A percentile compares a stretch with the other conserved stretches of the same genome.
These are phyloP conservation scores for Muschampia plurimacula DNA, from an alignment of 2,888 invertebrate genomes.

Conservation along the genomic window DNA sequence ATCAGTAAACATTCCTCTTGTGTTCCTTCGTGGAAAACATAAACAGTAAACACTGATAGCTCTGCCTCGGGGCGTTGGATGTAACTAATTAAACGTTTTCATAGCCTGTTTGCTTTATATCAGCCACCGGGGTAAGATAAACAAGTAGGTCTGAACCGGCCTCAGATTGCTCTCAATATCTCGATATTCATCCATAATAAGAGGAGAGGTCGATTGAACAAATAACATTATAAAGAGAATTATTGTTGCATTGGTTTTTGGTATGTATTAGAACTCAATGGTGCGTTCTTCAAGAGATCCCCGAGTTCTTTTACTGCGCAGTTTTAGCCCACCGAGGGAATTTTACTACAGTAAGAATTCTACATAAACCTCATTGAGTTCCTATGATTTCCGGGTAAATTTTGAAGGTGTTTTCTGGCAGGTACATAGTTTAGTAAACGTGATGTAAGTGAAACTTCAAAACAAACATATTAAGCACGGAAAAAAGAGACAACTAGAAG, in stretches of 20 bases:
- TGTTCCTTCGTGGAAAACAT: slow-evolving; percentile 7
- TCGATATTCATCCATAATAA: neutral
- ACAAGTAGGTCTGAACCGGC: slow-evolving; percentile 4
- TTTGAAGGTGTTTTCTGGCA: too few relatives aligned
- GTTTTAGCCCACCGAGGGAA: too few relatives aligned
- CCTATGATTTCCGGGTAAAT: too few relatives aligned
- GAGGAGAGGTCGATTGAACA: neutral
- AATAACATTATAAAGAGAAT: neutral
- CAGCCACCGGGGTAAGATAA: slow-evolving; percentile 4
- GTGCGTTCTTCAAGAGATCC: too few relatives aligned
- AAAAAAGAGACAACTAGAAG: too few relatives aligned
- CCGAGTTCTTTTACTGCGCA: too few relatives aligned
- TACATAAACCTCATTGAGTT: too few relatives aligned
- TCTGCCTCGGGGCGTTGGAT: slow-evolving; percentile 17
- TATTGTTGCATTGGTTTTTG: neutral
- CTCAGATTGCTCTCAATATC: neutral
- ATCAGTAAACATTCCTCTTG: neutral
- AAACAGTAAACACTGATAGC: slow-evolving; percentile 13
- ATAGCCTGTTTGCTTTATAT: slow-evolving; percentile 22
- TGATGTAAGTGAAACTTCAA: too few relatives aligned
- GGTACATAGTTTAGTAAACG: too few relatives aligned
- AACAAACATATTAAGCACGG: too few relatives aligned
- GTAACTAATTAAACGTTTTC: slow-evolving; percentile 34
- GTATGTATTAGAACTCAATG: neutral
- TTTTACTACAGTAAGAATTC: too few relatives aligned